Evolutionary conservation across 2,113 vertebrate genomes (phyloP), one percentile per base, ranked within the genome.

Genomic region (Nyctereutes procyonoides): DNA sequence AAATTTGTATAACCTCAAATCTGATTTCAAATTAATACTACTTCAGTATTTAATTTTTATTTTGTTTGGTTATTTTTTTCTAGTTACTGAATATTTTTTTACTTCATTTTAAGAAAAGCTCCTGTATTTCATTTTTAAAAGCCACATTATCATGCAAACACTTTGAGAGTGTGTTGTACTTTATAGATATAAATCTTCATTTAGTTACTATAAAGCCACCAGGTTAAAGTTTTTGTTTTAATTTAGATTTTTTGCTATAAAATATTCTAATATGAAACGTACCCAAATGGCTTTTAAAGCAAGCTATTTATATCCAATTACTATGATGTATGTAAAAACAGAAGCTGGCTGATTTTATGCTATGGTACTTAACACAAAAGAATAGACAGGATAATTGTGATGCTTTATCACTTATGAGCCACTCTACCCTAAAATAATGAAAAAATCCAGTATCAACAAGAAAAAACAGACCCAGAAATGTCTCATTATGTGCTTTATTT

Each of bases 51-150:
- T 81, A 3, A 51, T 77, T 77, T 77, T 77, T 51, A 67, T 35
- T n/a, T 35, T 69, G 17, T 35, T 35, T 69, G 17, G 67, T 20
- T 28, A 48, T 51, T 51, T 51, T 77, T 51, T 51, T 30, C 43
- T 77, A 51, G 15, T 51, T 77, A 51, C 43, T 51, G 73, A 77
- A 30, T 77, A 30, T 51, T 30, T 77, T 73, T 48, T 51, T 0
- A 77, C 43, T 51, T 77, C 26, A 77, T 30, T 51, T 51, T 28
- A 77, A 77, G 43, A 51, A 77, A 30, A 77, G 80, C 2, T 65
- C 62, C 1, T 30, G 16, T 90, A 60, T 90, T 77, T 85, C 56
- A 77, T 85, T 89, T 74, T 87, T 51, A 71, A 94, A 90, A 88
- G 11, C 4, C 12, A 87, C 30, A 35, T 32, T 91, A 7, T 60